Evolutionary conservation across 2,113 vertebrate genomes (phyloP).

Genomic region (Miniopterus natalensis): DNA sequence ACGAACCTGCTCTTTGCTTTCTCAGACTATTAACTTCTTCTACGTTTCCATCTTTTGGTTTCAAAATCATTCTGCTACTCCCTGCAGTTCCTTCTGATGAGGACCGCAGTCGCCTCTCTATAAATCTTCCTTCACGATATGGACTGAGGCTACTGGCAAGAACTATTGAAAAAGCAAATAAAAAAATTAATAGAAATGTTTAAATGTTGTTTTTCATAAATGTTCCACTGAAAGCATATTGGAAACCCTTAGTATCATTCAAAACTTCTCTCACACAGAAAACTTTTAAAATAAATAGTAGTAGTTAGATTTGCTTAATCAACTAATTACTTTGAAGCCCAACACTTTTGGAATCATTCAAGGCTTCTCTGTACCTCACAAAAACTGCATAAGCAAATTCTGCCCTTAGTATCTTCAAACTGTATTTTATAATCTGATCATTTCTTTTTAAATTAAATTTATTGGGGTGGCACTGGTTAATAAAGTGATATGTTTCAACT

Average conservation of each 20-base stretch:
- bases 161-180: slow-evolving; percentile 76
- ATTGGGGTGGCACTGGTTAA: not conserved
- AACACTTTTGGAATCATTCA: not conserved
- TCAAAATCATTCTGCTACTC: slow-evolving; percentile 92
- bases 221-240: not conserved
- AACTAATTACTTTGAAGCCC: not conserved
- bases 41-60: slow-evolving; percentile 91
- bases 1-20: slow-evolving; percentile 94
- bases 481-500: not conserved
- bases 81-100: slow-evolving; percentile 98
- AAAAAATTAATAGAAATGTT: not conserved
- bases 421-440: not conserved
- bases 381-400: not conserved
- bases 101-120: slow-evolving; percentile 94
- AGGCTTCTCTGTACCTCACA: not conserved
- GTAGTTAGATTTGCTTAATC: not conserved
- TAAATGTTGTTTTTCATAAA: not conserved
- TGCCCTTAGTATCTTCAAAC: not conserved
- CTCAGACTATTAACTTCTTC: slow-evolving; percentile 90
- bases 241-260: not conserved
- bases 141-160: slow-evolving; percentile 92
- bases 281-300: not conserved
- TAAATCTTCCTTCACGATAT: slow-evolving; percentile 92
- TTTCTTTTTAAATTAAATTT: not conserved
- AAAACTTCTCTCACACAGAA: not conserved